A percentile compares a stretch with the other conserved stretches of the same genome.
Evolutionary conservation across 53 echinoderm and acorn worm species (phyloP).

Genomic region (Antedon mediterranea): DNA sequence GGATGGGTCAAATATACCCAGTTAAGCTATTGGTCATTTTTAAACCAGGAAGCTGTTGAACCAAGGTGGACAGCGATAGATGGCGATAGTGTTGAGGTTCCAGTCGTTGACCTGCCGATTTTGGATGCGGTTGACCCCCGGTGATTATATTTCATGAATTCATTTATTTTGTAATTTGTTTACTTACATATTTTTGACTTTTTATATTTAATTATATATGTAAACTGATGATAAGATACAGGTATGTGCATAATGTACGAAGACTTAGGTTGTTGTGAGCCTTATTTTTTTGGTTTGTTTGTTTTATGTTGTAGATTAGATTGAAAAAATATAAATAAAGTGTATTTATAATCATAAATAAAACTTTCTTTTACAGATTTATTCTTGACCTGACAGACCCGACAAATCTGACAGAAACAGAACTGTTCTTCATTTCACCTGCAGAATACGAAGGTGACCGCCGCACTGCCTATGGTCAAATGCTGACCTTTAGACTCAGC

Average conservation of each 20-base stretch:
- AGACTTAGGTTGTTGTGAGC: neutral
- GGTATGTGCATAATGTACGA: too few relatives aligned
- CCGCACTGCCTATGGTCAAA: conserved; percentile 71
- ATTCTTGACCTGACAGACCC: conserved; percentile 46
- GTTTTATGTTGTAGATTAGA: too few relatives aligned
- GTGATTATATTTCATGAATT: conserved; percentile 13
- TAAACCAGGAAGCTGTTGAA: conserved; percentile 39
- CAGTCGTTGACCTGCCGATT: conserved; percentile 30
- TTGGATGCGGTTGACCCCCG: conserved; percentile 48
- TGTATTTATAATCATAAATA: too few relatives aligned
- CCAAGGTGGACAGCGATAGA: conserved; percentile 58
- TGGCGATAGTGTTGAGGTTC: conserved; percentile 18
- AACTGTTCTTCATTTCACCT: conserved; percentile 63
- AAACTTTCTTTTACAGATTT: conserved; percentile 30
- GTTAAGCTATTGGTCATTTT: conserved; percentile 54
- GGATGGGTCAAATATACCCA: conserved; percentile 32
- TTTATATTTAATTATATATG: neutral
- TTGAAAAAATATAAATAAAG: too few relatives aligned
- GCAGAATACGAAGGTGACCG: conserved; percentile 46
- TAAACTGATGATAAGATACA: neutral
- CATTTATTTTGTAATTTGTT: too few relatives aligned
- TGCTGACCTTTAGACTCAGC: conserved; percentile 50
- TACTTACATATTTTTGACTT: too few relatives aligned
- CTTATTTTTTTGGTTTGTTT: neutral
- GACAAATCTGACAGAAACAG: conserved; percentile 31